phyloP scores from a whole-genome alignment of 1,140 invertebrate genomes.

The Mesaphorura yosii region DNA sequence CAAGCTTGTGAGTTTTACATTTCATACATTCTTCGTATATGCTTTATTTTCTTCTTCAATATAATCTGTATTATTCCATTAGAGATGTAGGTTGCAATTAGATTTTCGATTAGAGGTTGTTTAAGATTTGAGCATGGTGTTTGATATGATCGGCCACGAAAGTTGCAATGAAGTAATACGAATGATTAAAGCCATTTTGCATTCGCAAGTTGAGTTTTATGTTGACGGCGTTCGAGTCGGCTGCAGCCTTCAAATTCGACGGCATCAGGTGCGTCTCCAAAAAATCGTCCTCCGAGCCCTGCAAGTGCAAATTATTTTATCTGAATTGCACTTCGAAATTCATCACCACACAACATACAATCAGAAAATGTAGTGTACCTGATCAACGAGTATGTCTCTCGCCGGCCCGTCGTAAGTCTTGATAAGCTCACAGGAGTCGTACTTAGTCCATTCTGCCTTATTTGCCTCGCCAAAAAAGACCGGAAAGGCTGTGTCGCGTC shows the following conservation, averaged over 20 bases:
- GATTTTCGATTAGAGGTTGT: no score
- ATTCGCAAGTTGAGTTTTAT: conserved; percentile 57
- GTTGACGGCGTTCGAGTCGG: conserved; percentile 55
- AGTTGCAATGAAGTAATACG: conserved; percentile 86
- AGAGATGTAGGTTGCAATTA: no score
- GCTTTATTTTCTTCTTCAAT: no score
- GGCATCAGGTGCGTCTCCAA: conserved; percentile 68
- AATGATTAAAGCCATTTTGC: conserved; percentile 79
- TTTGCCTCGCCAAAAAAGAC: conserved; percentile 69
- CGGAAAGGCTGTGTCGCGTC: conserved; percentile 67
- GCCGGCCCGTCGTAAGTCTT: conserved; percentile 73
- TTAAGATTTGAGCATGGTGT: conserved; percentile 60
- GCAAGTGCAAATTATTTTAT: conserved; percentile 32
- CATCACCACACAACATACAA: not conserved
- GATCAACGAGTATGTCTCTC: conserved; percentile 77
- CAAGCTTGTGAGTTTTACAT: no score
- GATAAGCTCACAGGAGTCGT: conserved; percentile 77
- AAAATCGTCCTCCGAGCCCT: conserved; percentile 77
- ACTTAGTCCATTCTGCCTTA: conserved; percentile 59
- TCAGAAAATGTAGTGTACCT: conserved; percentile 46
- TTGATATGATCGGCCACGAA: conserved; percentile 90
- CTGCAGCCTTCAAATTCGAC: conserved; percentile 63
- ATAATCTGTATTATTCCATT: no score
- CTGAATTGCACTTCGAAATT: not conserved
- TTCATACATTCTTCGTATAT: no score